phyloP scores from a whole-genome alignment of 1,140 invertebrate genomes.

The Drosophila cardini region DNA sequence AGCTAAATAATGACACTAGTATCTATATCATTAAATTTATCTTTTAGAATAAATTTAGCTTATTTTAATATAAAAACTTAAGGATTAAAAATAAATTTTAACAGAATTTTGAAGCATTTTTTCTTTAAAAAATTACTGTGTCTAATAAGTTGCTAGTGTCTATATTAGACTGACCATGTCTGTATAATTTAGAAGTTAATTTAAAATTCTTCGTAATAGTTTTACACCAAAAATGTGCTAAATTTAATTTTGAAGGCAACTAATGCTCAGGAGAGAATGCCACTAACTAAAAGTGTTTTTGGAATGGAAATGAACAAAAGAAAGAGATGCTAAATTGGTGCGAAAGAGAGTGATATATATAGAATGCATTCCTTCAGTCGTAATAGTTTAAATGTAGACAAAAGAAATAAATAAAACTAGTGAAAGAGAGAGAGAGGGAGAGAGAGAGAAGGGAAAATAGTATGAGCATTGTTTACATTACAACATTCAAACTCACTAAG shows the following conservation, averaged over 20 bases:
- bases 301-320: background rate
- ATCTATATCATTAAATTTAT: too few relatives aligned
- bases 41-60: too few relatives aligned
- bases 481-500: constrained; percentile 87
- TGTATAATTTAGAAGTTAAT: too few relatives aligned
- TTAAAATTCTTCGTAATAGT: too few relatives aligned
- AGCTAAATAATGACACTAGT: background rate
- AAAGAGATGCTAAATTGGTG: background rate
- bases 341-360: constrained; percentile 1
- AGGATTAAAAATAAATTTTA: too few relatives aligned
- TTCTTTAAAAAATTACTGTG: too few relatives aligned
- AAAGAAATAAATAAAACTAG: background rate
- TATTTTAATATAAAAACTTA: too few relatives aligned
- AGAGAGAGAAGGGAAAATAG: background rate
- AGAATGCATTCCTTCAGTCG: background rate
- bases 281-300: background rate
- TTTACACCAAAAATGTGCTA: too few relatives aligned
- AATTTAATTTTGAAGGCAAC: too few relatives aligned
- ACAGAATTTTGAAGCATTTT: too few relatives aligned
- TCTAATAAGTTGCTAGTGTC: too few relatives aligned
- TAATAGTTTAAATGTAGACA: background rate
- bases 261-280: background rate
- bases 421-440: background rate
- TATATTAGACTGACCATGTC: too few relatives aligned
- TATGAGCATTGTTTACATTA: constrained; percentile 46